Base-by-base conservation (phyloP, 2,113 vertebrate genomes). In the Hipposideros armiger region DNA sequence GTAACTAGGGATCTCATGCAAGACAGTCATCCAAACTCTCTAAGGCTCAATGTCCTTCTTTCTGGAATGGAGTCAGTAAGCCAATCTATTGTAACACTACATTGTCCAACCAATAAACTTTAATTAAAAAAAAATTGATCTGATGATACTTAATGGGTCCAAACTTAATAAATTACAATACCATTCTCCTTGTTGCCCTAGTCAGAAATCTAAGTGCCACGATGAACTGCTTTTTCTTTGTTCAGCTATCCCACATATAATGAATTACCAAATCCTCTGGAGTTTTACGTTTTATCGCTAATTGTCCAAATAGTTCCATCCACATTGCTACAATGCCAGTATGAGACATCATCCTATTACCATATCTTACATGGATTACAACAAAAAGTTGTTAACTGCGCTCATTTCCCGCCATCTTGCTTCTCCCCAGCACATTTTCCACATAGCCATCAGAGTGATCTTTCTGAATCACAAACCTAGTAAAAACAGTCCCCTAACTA, bases 391-490 rank as follows among this genome's bases (percentile, higher is more conserved):
- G 10, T 30, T 62, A 85, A 50, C 7, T 69, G 20, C 11, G 50
- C 22, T 70, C 67, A 58, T 11, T 58, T 91, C 36, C 73, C 86
- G 26, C 6, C 24, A 17, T 58, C 58, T 78, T 74, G 13, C 26
- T 67, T 95, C 24, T 82, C 20, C 20, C 30, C 30, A 54, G 22
- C 30, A 76, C 14, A 81, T n/a, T 64, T 90, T 91, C 58, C 82
- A 52, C 2, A 2, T 32, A 72, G 40, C 14, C 42, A 26, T 52
- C 26, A 62, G 8, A 67, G 4, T 11, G 45, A 56, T 82, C 93
- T 83, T 90, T 89, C 58, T 74, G 58, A 86, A 94, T 87, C 28
- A n/a, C 14, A 90, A 73, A 80, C 32, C 52, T 30, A 42, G 8
- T 60, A 74, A 88, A 88, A 26, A 82, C 11, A 82, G 36, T 40